Conservation (phyloP, 2,113 vertebrate species). For the Hippocampus guttulatus region DNA sequence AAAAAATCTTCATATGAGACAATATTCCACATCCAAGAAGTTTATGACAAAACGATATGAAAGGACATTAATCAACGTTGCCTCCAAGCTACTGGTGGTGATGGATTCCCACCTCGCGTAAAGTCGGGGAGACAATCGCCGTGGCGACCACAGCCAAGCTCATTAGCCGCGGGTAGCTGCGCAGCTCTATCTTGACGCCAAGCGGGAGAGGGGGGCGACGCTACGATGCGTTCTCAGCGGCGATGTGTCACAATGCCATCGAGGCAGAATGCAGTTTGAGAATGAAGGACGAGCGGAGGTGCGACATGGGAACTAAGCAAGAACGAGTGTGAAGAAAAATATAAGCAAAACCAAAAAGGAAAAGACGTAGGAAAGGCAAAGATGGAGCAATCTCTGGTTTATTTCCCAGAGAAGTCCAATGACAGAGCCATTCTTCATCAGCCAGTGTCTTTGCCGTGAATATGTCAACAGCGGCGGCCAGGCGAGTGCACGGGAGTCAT, state of each 20-base stretch:
- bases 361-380: conserved; percentile 20
- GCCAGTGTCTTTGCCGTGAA: conserved; percentile 60
- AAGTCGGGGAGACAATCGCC: conserved; percentile 59
- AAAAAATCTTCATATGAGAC: background rate
- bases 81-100: conserved; percentile 42
- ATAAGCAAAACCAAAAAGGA: background rate
- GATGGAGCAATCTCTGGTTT: conserved; percentile 52
- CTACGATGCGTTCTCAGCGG: conserved; percentile 54
- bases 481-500: conserved; percentile 59
- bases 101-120: conserved; percentile 57
- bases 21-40: conserved; percentile 11
- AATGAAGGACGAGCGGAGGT: conserved; percentile 51
- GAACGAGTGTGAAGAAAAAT: conserved; percentile 35
- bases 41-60: conserved; percentile 39
- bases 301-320: conserved; percentile 34
- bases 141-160: conserved; percentile 57
- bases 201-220: conserved; percentile 19
- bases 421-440: conserved; percentile 65
- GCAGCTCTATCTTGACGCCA: conserved; percentile 54
- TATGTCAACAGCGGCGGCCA: conserved; percentile 57
- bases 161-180: conserved; percentile 70
- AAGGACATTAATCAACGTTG: conserved; percentile 52
- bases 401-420: conserved; percentile 48
- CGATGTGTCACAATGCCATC: conserved; percentile 51
- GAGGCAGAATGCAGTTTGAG: conserved; percentile 42